phyloP scores from a whole-genome alignment of 2,113 vertebrate genomes.

The Rhynchopsitta pachyrhyncha region DNA sequence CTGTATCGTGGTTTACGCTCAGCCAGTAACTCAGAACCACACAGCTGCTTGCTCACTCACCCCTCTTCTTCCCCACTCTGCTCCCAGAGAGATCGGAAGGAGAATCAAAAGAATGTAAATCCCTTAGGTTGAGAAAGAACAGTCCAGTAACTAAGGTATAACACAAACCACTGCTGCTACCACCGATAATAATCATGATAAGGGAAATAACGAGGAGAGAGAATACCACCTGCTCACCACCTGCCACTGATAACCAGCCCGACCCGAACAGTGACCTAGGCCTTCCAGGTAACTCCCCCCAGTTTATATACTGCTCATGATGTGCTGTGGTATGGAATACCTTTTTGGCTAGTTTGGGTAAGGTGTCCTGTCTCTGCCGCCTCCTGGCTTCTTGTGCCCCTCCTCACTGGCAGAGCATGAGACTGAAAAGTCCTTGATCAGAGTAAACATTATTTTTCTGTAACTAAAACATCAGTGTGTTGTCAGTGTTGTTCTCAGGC shows the following conservation, averaged over 20 bases:
- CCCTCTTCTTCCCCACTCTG: not conserved
- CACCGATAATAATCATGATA: not conserved
- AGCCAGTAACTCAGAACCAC: not conserved
- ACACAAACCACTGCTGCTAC: not conserved
- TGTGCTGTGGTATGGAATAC: not conserved
- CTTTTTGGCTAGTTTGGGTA: not conserved
- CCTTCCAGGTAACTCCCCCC: not conserved
- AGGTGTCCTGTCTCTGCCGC: not conserved
- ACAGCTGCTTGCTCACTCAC: not conserved
- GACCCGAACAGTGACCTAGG: not conserved
- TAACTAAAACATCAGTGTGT: not conserved
- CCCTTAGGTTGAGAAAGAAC: not conserved
- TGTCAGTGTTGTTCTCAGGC: not conserved
- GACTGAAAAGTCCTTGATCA: not conserved
- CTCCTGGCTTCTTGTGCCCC: not conserved
- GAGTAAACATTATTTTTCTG: not conserved
- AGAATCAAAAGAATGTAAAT: not conserved
- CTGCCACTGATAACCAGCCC: not conserved
- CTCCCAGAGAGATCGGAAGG: not conserved
- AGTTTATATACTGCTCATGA: not conserved
- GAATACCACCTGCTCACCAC: not conserved
- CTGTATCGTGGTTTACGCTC: not conserved
- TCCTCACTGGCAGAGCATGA: not conserved
- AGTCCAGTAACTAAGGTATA: not conserved
- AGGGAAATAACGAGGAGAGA: not conserved